Evolutionary conservation across 2,888 invertebrate genomes (phyloP), one percentile per base, ranked within the genome.

Genomic region (Aspidiotus destructor): DNA sequence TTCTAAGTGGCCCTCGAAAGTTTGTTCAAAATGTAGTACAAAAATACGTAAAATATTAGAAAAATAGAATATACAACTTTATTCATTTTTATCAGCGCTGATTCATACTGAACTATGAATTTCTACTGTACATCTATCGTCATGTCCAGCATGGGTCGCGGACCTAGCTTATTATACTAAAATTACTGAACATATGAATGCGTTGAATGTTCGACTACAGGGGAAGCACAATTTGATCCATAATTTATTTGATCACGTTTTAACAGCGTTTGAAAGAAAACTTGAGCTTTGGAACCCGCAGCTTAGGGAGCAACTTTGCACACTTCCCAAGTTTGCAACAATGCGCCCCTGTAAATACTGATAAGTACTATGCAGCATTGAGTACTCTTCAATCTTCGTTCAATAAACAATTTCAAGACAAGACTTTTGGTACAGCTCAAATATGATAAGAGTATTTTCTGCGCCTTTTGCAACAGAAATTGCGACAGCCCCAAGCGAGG

Each of bases 331-430:
- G 16, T 55, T 55, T 15, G 55, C 16, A 10, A 55, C 55, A 55
- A 55, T 55, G 55, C 16, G 55, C 11, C n/a, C 55, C 16, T n/a
- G 55, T 8, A 8, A 55, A 15, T 15, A n/a, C 11, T 55, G 55
- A 55, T n/a, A 55, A 55, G 55, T 55, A 55, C 16, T n/a, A n/a
- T 55, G 9, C 55, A 55, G 55, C 11, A 15, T n/a, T 55, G 11
- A n/a, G n/a, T 55, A 15, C 55, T 55, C 55, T 55, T 10, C 11
- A n/a, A 15, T 55, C 55, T 55, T 10, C 8, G 11, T 55, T 55
- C 16, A 55, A 55, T 55, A 15, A 8, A 55, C 15, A n/a, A 55
- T 55, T 55, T 55, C 55, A 55, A 55, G 55, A 55, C 16, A n/a
- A n/a, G n/a, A n/a, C n/a, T 55, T 55, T 55, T 55, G 55, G 15